These are phyloP conservation scores for Euzetes globulus DNA, from an alignment of 2,888 invertebrate species.

Conservation along the genomic window DNA sequence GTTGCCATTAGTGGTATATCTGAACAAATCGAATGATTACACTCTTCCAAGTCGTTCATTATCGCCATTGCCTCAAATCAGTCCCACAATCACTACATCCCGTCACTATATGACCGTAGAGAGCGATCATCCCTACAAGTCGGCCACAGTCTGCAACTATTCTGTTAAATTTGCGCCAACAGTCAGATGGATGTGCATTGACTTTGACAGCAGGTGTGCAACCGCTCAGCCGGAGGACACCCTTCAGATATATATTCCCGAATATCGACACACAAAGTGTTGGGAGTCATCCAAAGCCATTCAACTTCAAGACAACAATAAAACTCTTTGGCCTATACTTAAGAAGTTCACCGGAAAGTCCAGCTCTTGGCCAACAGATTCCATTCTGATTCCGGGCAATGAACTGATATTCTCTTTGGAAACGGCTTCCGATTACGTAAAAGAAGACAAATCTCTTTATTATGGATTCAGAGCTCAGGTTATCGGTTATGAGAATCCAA, in stretches of 20 bases:
- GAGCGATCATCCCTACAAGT: slow-evolving; percentile 93
- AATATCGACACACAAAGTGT: slow-evolving; percentile 3
- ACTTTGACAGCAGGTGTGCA: slow-evolving; percentile 84
- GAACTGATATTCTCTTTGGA: slow-evolving; percentile 91
- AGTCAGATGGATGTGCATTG: slow-evolving; percentile 84
- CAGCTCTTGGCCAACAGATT: slow-evolving; percentile 73
- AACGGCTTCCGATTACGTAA: slow-evolving; percentile 88
- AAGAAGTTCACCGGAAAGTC: slow-evolving; percentile 47
- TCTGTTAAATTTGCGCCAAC: slow-evolving; percentile 77
- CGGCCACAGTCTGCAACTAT: slow-evolving; percentile 74
- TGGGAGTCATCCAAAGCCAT: neutral
- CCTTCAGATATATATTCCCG: slow-evolving; percentile 43
- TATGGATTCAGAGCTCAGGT: slow-evolving; percentile 61
- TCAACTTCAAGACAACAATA: slow-evolving; percentile 35
- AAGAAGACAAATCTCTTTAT: slow-evolving; percentile 68
- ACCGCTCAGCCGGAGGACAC: slow-evolving; percentile 90
- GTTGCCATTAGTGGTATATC: slow-evolving; percentile 74
- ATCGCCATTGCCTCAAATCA: slow-evolving; percentile 28
- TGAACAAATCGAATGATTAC: slow-evolving; percentile 57
- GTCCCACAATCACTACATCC: slow-evolving; percentile 59
- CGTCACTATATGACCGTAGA: slow-evolving; percentile 85
- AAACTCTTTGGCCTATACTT: slow-evolving; percentile 48
- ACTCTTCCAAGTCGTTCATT: slow-evolving; percentile 16
- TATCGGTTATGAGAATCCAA: slow-evolving; percentile 41
- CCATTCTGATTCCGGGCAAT: slow-evolving; percentile 74